A percentile compares a stretch with the other conserved stretches of the same genome.
Conservation (phyloP, 2,797 vertebrate genomes). For the Parotocinclus haroldoi region DNA sequence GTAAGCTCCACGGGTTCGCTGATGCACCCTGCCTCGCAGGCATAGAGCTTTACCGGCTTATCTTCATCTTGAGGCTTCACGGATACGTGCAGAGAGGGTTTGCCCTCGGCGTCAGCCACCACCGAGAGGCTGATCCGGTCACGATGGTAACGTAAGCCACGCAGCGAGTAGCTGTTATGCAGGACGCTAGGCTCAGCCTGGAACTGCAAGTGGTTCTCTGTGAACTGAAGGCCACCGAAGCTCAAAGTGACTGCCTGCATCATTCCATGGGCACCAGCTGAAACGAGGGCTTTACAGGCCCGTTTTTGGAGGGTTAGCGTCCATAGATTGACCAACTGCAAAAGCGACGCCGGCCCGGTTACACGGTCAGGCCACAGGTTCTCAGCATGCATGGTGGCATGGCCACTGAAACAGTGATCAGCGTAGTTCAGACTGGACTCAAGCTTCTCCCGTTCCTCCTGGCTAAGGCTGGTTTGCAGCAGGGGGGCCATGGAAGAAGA, state of each 20-base stretch:
- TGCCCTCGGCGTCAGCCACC: slow-evolving; percentile 80
- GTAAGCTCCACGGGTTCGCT: slow-evolving; percentile 94
- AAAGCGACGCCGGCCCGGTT: slow-evolving; percentile 75
- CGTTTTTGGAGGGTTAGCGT: slow-evolving; percentile 91
- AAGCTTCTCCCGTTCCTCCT: slow-evolving; percentile 78
- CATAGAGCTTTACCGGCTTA: slow-evolving; percentile 84
- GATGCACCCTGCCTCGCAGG: slow-evolving; percentile 92
- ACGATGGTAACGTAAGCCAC: slow-evolving; percentile 90
- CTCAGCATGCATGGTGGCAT: slow-evolving; percentile 94
- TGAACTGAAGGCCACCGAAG: slow-evolving; percentile 96
- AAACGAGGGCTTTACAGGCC: slow-evolving; percentile 87
- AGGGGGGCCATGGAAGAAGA: slow-evolving; percentile 81
- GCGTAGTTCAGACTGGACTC: slow-evolving; percentile 89
- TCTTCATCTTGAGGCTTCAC: slow-evolving; percentile 81
- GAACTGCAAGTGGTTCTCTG: slow-evolving; percentile 97
- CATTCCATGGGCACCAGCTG: slow-evolving; percentile 84
- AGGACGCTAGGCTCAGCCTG: slow-evolving; percentile 91
- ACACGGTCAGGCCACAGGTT: slow-evolving; percentile 88
- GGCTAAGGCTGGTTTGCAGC: slow-evolving; percentile 71
- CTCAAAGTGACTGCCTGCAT: slow-evolving; percentile 96
- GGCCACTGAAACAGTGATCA: slow-evolving; percentile 95
- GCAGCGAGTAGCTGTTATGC: slow-evolving; percentile 92
- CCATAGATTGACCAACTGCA: slow-evolving; percentile 92
- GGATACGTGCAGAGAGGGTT: slow-evolving; percentile 88
- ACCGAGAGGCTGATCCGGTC: slow-evolving; percentile 89